Conservation (phyloP, 2,888 invertebrate species). For the Cecidostiba fungosa region DNA sequence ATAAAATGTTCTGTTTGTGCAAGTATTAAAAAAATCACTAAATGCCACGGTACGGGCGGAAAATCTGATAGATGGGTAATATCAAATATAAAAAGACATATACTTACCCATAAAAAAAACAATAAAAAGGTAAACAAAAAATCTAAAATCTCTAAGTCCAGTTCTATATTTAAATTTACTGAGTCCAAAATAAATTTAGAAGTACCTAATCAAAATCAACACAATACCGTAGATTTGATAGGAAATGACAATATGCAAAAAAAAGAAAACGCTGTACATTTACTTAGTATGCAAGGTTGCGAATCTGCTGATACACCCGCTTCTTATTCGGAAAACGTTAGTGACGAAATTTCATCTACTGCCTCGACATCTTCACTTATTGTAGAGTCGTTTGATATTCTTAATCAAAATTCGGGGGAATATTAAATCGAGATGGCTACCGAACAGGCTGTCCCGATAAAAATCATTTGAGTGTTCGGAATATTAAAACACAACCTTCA, state of each 20-base stretch:
- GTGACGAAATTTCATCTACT: background rate
- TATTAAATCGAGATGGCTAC: constrained; percentile 16
- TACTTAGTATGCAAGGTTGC: background rate
- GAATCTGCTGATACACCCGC: no score
- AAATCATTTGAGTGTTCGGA: background rate
- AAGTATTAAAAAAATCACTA: background rate
- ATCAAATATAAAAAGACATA: background rate
- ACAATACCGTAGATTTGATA: background rate
- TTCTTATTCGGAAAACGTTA: background rate
- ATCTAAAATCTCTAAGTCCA: background rate
- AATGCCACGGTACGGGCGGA: no score
- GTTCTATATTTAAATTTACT: no score
- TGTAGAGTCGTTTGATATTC: background rate
- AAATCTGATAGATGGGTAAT: background rate
- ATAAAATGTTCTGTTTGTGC: constrained; percentile 2
- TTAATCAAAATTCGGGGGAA: constrained; percentile 7
- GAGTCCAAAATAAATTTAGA: no score
- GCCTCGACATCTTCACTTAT: constrained; percentile 8
- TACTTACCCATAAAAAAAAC: background rate
- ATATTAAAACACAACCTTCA: background rate
- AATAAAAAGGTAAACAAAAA: constrained; percentile 7
- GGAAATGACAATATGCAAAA: background rate
- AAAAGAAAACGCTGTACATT: constrained; percentile 8
- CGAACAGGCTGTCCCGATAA: background rate
- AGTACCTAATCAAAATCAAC: background rate